phyloP scores from a whole-genome alignment of 2,797 vertebrate genomes.

The Phrynocephalus forsythii region DNA sequence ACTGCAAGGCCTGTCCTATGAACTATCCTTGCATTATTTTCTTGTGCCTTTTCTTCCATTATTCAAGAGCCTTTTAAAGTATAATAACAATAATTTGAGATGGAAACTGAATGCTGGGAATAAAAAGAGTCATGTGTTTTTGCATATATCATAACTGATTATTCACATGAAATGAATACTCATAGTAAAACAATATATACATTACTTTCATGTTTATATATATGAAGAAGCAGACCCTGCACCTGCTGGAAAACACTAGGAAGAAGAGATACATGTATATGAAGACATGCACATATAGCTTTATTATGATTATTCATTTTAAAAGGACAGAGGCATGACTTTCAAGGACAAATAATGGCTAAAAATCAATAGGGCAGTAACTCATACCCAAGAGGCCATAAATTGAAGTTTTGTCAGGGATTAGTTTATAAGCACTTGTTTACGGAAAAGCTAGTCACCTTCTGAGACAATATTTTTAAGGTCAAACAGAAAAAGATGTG shows the following conservation, averaged over 20 bases:
- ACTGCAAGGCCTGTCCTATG: neutral
- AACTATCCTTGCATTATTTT: neutral
- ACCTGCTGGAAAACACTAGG: no score
- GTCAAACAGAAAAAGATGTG: neutral
- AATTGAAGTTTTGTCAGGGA: constrained; percentile 26
- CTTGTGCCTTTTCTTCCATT: neutral
- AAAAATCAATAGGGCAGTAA: constrained; percentile 28
- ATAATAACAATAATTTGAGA: neutral
- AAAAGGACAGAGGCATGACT: neutral
- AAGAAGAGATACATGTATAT: no score
- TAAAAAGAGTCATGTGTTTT: neutral
- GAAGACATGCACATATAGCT: no score
- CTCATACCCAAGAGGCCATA: constrained; percentile 29
- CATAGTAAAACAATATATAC: no score
- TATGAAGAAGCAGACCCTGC: no score
- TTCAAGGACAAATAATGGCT: constrained; percentile 20
- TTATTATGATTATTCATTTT: constrained; percentile 22
- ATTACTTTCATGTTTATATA: no score
- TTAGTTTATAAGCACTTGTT: constrained; percentile 40
- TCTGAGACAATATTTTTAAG: constrained; percentile 3
- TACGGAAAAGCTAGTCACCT: constrained; percentile 22
- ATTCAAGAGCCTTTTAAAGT: constrained; percentile 9
- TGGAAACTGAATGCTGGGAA: neutral
- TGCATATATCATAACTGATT: neutral
- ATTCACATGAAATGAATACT: no score